Evolutionary conservation across 2,888 invertebrate genomes (phyloP), one percentile per base, ranked within the genome.

Genomic region (Epirrhoe alternata): DNA sequence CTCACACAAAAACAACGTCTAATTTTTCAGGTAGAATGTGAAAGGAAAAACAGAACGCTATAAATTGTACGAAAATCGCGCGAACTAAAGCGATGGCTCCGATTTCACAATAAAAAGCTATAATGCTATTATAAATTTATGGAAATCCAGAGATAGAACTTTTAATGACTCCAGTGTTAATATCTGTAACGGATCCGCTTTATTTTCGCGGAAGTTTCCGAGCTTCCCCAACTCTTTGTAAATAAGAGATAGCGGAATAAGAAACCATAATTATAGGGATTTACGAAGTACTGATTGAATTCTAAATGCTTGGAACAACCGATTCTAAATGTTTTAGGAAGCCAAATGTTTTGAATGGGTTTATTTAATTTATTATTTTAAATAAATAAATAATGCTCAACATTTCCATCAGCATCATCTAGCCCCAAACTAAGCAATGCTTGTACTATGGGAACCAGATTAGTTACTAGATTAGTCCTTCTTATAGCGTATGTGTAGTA

Each of bases 161-260:
- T 83, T 80, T 83, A 81, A 81, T 79, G 77, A 79, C 75, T 78
- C 74, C 71, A 73, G 73, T 78, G 78, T 78, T 81, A 79, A 82
- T 78, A 78, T 76, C 75, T 79, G 77, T 73, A 77, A 75, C 74
- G 71, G 78, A 77, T 76, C 76, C 72, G 73, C 70, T 76, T 74
- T 80, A 79, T 78, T 79, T 81, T 75, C 76, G 72, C 69, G 62
- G 69, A 57, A 76, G 74, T 76, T 78, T 73, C 62, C 63, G 68
- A 69, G 58, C 42, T 67, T 54, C 17, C 42, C 60, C 61, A 72
- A 76, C 76, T 79, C 76, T 74, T 75, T 56, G 68, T 68, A 71
- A 77, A 75, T 77, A 80, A 79, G 61, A 70, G 73, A 53, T 64
- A 52, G 16, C 42, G 16, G 24, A 47, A 63, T 51, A 2, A 12